Evolutionary conservation across 2,888 invertebrate genomes (phyloP), one percentile per base, ranked within the genome.

Genomic region (Cepaea hortensis): DNA sequence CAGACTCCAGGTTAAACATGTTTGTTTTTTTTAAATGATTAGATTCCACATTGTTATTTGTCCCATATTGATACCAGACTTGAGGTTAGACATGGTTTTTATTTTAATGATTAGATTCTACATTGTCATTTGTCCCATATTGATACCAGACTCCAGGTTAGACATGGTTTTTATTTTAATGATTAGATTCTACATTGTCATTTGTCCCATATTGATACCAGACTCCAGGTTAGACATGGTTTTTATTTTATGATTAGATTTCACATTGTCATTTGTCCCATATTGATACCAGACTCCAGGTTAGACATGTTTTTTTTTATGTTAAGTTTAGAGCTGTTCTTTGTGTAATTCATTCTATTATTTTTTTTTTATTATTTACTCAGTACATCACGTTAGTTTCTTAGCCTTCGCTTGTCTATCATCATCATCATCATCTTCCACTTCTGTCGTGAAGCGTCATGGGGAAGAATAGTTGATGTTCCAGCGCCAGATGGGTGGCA

Each of bases 261-360:
- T 90, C 94, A 11, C 93, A 94, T 81, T 89, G 89, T 85, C 88
- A 90, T 65, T 68, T 92, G 73, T 84, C 90, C 73, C 84, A 87
- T 11, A 85, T 90, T 72, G 76, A 79, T 48, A 80, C 61, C n/a
- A 65, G 81, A 15, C 46, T 85, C 46, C 48, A 85, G 65, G 87
- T 84, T 15, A 35, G 85, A 70, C 61, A 35, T 35, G 35, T 0
- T 35, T 35, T n/a, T 35, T 35, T 35, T 35, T 35, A 35, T 35
- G 35, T 35, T 35, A 35, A 35, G 35, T 35, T 35, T 35, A 35
- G 35, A 35, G 35, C 35, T 35, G 35, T 35, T 35, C 35, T 35
- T 35, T 35, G 35, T 35, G 35, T 35, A 35, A 35, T 35, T 35
- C 35, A 35, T 35, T 35, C 35, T 35, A 35, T 35, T 35, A 35